phyloP scores from a whole-genome alignment of 2,113 vertebrate genomes.

The Carassius carassius region DNA sequence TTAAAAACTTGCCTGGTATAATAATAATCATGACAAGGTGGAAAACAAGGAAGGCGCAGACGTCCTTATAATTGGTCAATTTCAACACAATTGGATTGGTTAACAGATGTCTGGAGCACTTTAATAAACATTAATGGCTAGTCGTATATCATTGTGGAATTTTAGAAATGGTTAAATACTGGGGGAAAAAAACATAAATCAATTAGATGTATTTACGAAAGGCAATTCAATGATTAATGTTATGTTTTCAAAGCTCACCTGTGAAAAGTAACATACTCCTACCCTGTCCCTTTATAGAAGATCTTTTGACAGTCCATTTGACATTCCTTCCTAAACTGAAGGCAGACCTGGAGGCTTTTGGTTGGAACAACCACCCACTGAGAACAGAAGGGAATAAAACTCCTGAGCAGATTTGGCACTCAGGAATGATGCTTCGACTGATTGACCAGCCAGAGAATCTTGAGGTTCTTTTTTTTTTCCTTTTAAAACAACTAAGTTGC shows the following conservation, averaged over 20 bases:
- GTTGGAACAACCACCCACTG: slow-evolving; percentile 38
- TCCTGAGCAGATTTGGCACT: slow-evolving; percentile 26
- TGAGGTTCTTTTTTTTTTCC: neutral
- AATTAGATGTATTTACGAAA: neutral
- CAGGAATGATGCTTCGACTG: neutral
- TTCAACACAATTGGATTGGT: no score
- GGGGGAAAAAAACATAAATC: neutral
- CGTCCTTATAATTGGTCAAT: no score
- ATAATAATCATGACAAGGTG: no score
- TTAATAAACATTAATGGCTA: no score
- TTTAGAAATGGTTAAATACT: no score
- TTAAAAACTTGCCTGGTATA: no score
- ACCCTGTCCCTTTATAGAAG: neutral
- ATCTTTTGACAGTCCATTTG: slow-evolving; percentile 28
- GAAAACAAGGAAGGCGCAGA: no score
- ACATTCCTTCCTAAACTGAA: slow-evolving; percentile 34
- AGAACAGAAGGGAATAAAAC: slow-evolving; percentile 29
- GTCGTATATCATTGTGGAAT: no score
- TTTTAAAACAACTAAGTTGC: neutral
- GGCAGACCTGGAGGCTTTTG: slow-evolving; percentile 31
- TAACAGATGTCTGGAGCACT: no score
- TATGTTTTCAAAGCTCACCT: neutral
- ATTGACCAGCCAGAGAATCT: slow-evolving; percentile 15
- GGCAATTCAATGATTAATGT: neutral
- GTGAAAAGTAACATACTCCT: neutral